Conservation (phyloP, 2,888 invertebrate genomes). For the Hypselothyrea guttata region DNA sequence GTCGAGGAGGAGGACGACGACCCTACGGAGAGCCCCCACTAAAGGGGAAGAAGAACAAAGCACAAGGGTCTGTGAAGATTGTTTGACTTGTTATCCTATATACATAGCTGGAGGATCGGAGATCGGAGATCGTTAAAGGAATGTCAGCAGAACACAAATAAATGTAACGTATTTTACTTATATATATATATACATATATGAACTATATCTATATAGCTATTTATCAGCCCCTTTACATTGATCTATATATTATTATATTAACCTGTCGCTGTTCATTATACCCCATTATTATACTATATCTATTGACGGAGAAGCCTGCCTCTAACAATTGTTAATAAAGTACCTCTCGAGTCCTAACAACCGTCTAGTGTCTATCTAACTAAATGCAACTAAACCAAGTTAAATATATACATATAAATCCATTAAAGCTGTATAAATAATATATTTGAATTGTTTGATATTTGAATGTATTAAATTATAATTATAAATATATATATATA, state of each 20-base stretch:
- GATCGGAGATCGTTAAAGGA: conserved; percentile 2
- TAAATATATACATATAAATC: conserved; percentile 5
- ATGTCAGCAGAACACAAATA: conserved; percentile 30
- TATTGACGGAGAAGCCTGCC: conserved; percentile 24
- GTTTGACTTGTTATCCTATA: neutral
- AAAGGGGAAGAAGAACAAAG: conserved; percentile 28
- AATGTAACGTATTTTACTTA: conserved; percentile 9
- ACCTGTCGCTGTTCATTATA: conserved; percentile 1
- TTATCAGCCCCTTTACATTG: conserved; percentile 1
- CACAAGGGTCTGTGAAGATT: conserved; percentile 43
- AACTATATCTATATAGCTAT: neutral
- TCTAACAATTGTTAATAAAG: conserved; percentile 45
- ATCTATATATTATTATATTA: conserved; percentile 5
- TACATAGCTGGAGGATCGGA: neutral
- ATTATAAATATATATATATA: conserved; percentile 37
- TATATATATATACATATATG: conserved; percentile 7
- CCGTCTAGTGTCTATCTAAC: conserved; percentile 39
- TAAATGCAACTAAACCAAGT: neutral
- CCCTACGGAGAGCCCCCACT: conserved; percentile 54
- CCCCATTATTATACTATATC: neutral
- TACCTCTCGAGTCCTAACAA: conserved; percentile 36
- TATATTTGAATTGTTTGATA: conserved; percentile 44
- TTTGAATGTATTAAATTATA: conserved; percentile 29
- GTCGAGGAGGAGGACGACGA: conserved; percentile 73
- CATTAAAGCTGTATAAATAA: conserved; percentile 26